These are phyloP conservation scores for Neocrepidodera transversa DNA, from an alignment of 2,888 invertebrate species.

Conservation along the genomic window DNA sequence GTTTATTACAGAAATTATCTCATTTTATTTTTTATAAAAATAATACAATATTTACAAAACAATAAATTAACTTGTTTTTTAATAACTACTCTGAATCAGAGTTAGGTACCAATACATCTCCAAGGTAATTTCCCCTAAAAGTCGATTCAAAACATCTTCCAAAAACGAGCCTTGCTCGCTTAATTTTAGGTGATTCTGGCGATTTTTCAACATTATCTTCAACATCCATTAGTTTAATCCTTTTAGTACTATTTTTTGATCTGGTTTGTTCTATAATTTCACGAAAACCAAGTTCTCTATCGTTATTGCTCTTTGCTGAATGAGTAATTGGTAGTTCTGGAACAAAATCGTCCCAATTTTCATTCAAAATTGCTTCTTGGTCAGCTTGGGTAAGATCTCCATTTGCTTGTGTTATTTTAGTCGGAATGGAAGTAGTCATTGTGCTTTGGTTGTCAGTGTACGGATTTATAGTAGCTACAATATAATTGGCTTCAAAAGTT, in stretches of 20 bases:
- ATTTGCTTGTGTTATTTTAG: slow-evolving; percentile 55
- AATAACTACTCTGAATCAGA: slow-evolving; percentile 60
- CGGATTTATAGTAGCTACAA: slow-evolving; percentile 78
- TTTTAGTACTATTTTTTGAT: slow-evolving; percentile 11
- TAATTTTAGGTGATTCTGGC: slow-evolving; percentile 67
- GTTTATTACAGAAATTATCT: no score
- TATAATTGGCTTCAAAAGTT: slow-evolving; percentile 80
- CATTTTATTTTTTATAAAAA: slow-evolving; percentile 1
- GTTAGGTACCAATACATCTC: slow-evolving; percentile 34
- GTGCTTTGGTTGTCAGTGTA: slow-evolving; percentile 60
- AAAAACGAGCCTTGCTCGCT: slow-evolving; percentile 70
- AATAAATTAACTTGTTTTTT: not conserved
- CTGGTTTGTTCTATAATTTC: slow-evolving; percentile 27
- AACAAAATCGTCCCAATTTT: slow-evolving; percentile 50
- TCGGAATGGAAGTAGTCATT: slow-evolving; percentile 43
- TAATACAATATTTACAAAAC: not conserved
- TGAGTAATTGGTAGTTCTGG: slow-evolving; percentile 22
- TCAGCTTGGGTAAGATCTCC: slow-evolving; percentile 47
- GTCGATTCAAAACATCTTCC: slow-evolving; percentile 77
- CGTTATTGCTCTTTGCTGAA: slow-evolving; percentile 18
- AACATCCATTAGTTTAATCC: not conserved
- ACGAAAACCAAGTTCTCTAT: slow-evolving; percentile 27
- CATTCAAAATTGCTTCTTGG: slow-evolving; percentile 45
- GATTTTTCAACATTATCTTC: slow-evolving; percentile 56
- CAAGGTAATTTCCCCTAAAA: slow-evolving; percentile 32